Base-by-base conservation (phyloP, 2,797 vertebrate species). In the Poeciliopsis turneri region DNA sequence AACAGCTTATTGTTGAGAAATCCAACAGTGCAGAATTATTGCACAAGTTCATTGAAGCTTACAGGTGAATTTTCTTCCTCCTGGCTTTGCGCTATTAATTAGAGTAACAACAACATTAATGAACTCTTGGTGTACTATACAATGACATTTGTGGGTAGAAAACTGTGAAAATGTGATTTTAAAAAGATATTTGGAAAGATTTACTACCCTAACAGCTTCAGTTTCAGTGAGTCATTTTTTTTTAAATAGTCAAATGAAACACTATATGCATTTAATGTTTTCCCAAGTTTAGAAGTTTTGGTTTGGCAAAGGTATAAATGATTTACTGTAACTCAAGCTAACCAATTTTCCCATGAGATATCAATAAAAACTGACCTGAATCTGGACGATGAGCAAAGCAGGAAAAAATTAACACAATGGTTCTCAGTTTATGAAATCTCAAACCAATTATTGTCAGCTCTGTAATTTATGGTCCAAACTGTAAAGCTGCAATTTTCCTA, bases 41-140 rank as follows among this genome's bases (percentile, higher is more conserved):
- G 90, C 88, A 87, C 85, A 92, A 46, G 90, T 83, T 94, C 92
- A 92, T 47, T 64, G 85, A 89, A 93, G 88, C 92, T 4, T 16
- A 3, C 41, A 45, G 66, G 5, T 43, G 4, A 90, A 84, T 69
- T 89, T 91, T 88, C 84, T 90, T 88, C 49, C 46, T 90, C 78
- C 72, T 75, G 77, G 78, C 78, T 88, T 82, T 86, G 80, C 80
- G 78, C 84, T 82, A 84, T 77, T 87, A 87, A 90, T 90, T 83
- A 70, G 76, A 84, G 82, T 74, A 79, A 86, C 25, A 43, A 69
- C 25, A 43, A 70, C 41, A 28, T 70, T 28, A 16, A 45, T 16
- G 5, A 25, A 43, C 23, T 45, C 5, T n/a, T 45, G 39, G 25
- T 16, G 25, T n/a, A 70, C 8, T 46, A 45, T 4, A 70, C 25